These are phyloP conservation scores for Cyanoramphus novaezelandiae DNA, from an alignment of 2,113 vertebrate species.

Conservation along the genomic window DNA sequence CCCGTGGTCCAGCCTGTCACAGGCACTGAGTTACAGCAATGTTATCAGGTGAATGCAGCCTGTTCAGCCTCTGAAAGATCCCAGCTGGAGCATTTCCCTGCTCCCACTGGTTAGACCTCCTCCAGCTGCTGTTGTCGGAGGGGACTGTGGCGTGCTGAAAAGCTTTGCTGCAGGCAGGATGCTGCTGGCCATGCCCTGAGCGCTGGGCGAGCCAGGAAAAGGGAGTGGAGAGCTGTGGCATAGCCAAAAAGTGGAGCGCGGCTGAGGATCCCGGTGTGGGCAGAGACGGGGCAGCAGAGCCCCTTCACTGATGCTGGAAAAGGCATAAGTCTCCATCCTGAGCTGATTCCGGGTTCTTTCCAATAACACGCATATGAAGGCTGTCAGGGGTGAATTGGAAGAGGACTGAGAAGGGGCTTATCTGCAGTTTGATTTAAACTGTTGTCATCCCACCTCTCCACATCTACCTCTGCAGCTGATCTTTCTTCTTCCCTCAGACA, in stretches of 20 bases:
- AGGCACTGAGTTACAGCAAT: background rate
- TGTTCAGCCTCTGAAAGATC: background rate
- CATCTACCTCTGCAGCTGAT: background rate
- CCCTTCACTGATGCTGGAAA: background rate
- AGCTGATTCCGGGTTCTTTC: background rate
- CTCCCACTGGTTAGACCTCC: background rate
- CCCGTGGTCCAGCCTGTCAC: background rate
- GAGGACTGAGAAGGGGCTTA: background rate
- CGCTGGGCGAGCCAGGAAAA: rapidly evolving
- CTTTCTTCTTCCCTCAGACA: constrained; percentile 67
- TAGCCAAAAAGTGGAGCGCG: rapidly evolving
- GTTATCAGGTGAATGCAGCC: background rate
- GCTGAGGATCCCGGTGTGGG: rapidly evolving
- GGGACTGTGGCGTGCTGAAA: background rate
- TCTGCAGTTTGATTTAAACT: background rate
- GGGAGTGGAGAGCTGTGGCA: background rate
- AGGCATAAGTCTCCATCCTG: background rate
- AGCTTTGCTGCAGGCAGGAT: background rate
- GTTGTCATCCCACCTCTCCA: background rate
- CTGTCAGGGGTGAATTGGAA: background rate
- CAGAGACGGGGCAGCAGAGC: background rate
- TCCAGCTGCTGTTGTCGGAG: background rate
- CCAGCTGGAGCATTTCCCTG: background rate
- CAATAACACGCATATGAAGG: background rate
- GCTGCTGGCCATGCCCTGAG: background rate